A percentile compares a stretch with the other conserved stretches of the same genome.
phyloP scores from a whole-genome alignment of 2,888 invertebrate genomes.

The Lacanobia oleracea region DNA sequence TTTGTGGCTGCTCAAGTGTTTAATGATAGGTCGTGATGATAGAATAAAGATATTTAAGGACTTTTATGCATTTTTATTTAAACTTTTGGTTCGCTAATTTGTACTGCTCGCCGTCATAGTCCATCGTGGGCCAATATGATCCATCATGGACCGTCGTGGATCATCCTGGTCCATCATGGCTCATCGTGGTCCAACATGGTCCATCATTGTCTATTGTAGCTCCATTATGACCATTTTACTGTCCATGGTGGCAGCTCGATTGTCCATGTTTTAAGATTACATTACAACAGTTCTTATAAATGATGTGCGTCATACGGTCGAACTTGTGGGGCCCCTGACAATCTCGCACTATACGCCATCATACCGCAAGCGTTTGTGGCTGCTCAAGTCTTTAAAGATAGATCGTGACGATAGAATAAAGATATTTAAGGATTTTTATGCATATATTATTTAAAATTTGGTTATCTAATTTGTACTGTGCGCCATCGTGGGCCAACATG shows the following conservation, averaged over 20 bases:
- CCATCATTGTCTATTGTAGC: too few species aligned
- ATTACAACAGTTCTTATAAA: too few species aligned
- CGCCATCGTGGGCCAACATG: neutral
- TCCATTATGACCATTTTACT: too few species aligned
- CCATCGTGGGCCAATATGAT: neutral
- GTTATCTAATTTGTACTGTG: neutral
- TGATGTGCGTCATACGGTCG: conserved; percentile 84
- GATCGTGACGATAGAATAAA: conserved; percentile 18
- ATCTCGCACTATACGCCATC: conserved; percentile 83
- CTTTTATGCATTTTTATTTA: conserved; percentile 1
- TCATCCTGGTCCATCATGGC: neutral
- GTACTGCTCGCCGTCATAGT: neutral
- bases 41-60: neutral
- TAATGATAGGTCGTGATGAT: conserved; percentile 15
- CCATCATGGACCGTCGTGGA: neutral
- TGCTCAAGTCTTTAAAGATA: conserved; percentile 63
- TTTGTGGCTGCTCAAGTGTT: conserved; percentile 72
- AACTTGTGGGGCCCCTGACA: conserved; percentile 82
- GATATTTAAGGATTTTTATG: neutral
- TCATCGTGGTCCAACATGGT: too few species aligned
- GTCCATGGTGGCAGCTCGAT: too few species aligned
- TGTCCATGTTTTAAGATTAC: too few species aligned
- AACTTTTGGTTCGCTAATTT: neutral
- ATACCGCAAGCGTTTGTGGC: conserved; percentile 72
- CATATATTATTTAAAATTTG: conserved; percentile 12